Base-by-base conservation (phyloP, 2,113 vertebrate species). In the Saccopteryx bilineata region DNA sequence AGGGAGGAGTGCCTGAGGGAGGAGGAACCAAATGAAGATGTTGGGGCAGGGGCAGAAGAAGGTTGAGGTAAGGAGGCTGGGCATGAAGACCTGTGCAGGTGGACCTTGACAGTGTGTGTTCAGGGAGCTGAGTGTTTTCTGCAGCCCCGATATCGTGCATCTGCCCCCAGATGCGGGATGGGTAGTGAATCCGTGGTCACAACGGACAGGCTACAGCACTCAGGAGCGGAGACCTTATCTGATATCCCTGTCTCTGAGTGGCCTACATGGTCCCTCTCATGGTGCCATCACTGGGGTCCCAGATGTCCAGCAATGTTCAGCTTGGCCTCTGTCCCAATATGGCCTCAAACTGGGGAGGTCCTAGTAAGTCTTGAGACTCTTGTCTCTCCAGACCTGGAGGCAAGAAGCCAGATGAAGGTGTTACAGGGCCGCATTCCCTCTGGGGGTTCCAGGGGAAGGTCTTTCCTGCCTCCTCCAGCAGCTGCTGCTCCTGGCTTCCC, bases 1-100 rank as follows among this genome's bases (percentile, higher is more conserved):
- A 12, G 28, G 33, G 33, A 65, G 19, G 11, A 1, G 48, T 24
- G 12, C 5, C 0, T 21, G 23, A 13, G 4, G 5, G 56, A 54
- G 39, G 21, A 23, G 52, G 31, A 3, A 33, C 19, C 9, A 19
- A n/a, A 17, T 78, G 8, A 21, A 52, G 18, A n/a, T n/a, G 52
- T 52, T 71, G 18, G 28, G 28, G 50, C 75, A 71, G 28, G 50
- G 31, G n/a, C 65, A n/a, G 50, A 78, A 52, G 75, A 56, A 17
- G 39, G 5, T 33, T 50, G 15, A 23, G 19, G 23, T 12, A 71
- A 8, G 66, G 33, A 4, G 13, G 3, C n/a, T n/a, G n/a, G 5
- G 12, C 72, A 39, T n/a, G 50, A 10, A 17, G 15, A 84, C 11
- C 46, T 68, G 19, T 79, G 23, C 8, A 5, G 24, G 60, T 48